Evolutionary conservation across 2,888 invertebrate species (phyloP), one percentile per base, ranked within the genome.

Genomic region (Meganola albula): DNA sequence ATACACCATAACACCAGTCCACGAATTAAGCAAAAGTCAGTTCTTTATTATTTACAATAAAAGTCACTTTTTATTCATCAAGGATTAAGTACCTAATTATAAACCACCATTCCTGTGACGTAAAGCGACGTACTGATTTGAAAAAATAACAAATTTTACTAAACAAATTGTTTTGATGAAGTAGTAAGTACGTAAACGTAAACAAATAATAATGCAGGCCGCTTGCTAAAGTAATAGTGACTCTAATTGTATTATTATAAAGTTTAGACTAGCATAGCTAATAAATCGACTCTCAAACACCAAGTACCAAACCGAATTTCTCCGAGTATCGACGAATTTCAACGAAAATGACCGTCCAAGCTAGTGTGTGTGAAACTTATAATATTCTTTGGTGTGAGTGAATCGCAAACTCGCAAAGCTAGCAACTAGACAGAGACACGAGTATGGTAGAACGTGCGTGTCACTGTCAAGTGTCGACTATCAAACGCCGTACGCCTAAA

Each of bases 51-150:
- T 27, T 27, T 27, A 28, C 30, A 31, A 18, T 30, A 13, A 41
- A 13, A 12, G 12, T 28, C 21, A 28, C 28, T 28, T 28, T 28
- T 28, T 28, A 28, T 21, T 28, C 21, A 28, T 16, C 23, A 27
- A 29, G 14, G 24, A 26, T 29, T 26, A 18, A 10, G 22, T 24
- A 26, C 26, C 35, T 21, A 42, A 41, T 33, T 39, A 32, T 31
- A 36, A 28, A 24, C 33, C 30, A 13, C 30, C 23, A 30, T 24
- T 23, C 23, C 23, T 22, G 23, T 24, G 30, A 30, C 23, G 24
- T 23, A 12, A 12, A 31, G 24, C 10, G 31, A 31, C 31, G 31
- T 23, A 18, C 24, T 24, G 30, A 18, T 30, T 30, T 23, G 30
- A 30, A 12, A n/a, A n/a, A n/a, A n/a, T n/a, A n/a, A n/a, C n/a